phyloP scores from a whole-genome alignment of 2,797 vertebrate genomes.

The Ambastaia sidthimunki region DNA sequence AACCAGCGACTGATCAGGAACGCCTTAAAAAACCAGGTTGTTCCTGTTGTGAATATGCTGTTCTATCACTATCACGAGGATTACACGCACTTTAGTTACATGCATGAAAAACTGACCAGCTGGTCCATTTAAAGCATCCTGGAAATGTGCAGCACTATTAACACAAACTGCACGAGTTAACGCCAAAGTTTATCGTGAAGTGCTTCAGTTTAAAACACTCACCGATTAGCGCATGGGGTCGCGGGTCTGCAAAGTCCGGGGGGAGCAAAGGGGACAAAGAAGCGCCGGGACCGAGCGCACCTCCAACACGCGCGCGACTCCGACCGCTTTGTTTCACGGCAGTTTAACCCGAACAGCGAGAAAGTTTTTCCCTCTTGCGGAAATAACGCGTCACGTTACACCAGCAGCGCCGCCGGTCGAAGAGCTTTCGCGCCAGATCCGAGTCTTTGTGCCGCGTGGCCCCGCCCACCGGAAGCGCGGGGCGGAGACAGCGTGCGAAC shows the following conservation, averaged over 20 bases:
- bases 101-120: too few relatives aligned
- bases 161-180: too few relatives aligned
- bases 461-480: constrained; percentile 45
- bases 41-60: not conserved
- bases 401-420: constrained; percentile 41
- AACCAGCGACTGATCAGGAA: not conserved
- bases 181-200: not conserved
- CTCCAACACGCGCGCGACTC: not conserved
- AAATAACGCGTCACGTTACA: constrained; percentile 48
- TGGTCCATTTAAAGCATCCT: not conserved
- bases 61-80: not conserved
- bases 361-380: constrained; percentile 34
- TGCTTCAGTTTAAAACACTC: not conserved
- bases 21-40: not conserved
- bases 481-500: constrained; percentile 42
- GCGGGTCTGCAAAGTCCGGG: constrained; percentile 6
- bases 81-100: not conserved
- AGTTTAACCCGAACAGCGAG: constrained; percentile 37
- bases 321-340: constrained; percentile 1
- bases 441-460: constrained; percentile 52
- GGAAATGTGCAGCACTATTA: constrained; percentile 3
- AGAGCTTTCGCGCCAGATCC: constrained; percentile 57
- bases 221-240: constrained; percentile 17
- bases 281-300: constrained; percentile 2
- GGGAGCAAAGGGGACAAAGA: constrained; percentile 30